Base-by-base conservation (phyloP, 2,113 vertebrate genomes). In the Myrmecophaga tridactyla region DNA sequence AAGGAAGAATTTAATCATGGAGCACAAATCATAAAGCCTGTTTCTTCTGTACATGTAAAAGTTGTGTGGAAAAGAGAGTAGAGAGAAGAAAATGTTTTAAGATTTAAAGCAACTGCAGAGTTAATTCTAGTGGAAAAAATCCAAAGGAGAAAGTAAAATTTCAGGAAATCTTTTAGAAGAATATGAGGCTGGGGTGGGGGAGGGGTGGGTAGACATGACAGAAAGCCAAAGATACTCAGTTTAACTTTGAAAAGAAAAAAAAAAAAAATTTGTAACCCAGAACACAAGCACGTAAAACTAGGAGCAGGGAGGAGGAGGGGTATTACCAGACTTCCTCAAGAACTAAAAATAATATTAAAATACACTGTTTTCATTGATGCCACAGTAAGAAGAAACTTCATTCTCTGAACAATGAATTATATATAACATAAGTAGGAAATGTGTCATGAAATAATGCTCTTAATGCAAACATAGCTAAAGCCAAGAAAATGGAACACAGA, bases 101-200 rank as follows among this genome's bases (percentile, higher is more conserved):
- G 18, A 94, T 21, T 85, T 36, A 62, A 99, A 99, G 99, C 99
- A 90, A 98, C 98, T 39, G 98, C 99, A 92, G 99, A 99, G 97
- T 98, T 98, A 25, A 99, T 99, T 63, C 99, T 99, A 75, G 97
- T 99, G 98, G 99, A 98, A 94, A 99, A 99, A 72, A 98, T 98
- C 0, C 99, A 98, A 89, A 99, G 99, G 90, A 97, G 95, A 78
- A 70, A 99, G 99, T 89, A 99, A 99, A 89, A 98, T 98, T 97
- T 99, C 99, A 0, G 96, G 95, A 63, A 98, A 99, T 65, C 97
- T 98, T 76, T 97, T 98, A 58, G 97, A 98, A 18, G 98, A 99
- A 18, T 99, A 99, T 85, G 96, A 98, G 20, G n/a, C n/a, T n/a
- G n/a, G n/a, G n/a, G 69, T 23, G 77, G 99, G 98, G 11, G 25